Percentiles rank a stretch among this genome's conserved stretches.
phyloP scores from a whole-genome alignment of 2,113 vertebrate species.

The Ciconia boyciana region DNA sequence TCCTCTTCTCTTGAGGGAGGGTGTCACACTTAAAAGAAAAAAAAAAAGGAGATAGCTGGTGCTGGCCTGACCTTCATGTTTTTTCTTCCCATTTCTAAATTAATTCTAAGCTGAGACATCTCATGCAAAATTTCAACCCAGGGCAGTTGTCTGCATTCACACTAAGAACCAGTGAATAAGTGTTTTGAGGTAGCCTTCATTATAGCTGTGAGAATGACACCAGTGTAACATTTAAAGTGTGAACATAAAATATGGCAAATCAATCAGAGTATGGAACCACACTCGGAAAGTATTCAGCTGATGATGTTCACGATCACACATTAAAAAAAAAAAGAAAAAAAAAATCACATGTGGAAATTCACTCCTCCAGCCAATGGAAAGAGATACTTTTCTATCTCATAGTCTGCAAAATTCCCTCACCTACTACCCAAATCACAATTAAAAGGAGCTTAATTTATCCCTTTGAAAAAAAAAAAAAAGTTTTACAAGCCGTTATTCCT shows the following conservation, averaged over 20 bases:
- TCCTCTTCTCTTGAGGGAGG: not conserved
- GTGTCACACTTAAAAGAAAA: not conserved
- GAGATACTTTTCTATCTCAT: slow-evolving; percentile 25
- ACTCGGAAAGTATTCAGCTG: slow-evolving; percentile 46
- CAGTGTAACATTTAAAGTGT: slow-evolving; percentile 39
- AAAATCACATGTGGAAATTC: slow-evolving; percentile 36
- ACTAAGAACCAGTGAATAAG: not conserved
- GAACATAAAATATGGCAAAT: slow-evolving; percentile 57
- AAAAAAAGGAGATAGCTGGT: not conserved
- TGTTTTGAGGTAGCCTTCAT: slow-evolving; percentile 12
- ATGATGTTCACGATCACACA: not conserved
- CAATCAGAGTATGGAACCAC: slow-evolving; percentile 37
- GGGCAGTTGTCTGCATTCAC: not conserved
- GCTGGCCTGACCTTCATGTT: not conserved
- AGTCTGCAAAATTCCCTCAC: slow-evolving; percentile 4
- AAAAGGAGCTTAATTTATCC: slow-evolving; percentile 22
- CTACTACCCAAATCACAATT: slow-evolving; percentile 2
- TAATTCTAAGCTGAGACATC: not conserved
- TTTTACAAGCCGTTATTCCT: slow-evolving; percentile 33
- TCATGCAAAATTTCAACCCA: not conserved
- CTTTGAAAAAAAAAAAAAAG: not conserved
- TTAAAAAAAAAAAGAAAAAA: not conserved
- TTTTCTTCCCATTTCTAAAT: slow-evolving; percentile 14
- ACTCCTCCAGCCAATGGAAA: not conserved
- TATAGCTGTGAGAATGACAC: slow-evolving; percentile 28